Percentiles rank a stretch among this genome's conserved stretches.
Evolutionary conservation across 2,797 vertebrate genomes (phyloP).

Genomic region (Arctocebus calabarensis): DNA sequence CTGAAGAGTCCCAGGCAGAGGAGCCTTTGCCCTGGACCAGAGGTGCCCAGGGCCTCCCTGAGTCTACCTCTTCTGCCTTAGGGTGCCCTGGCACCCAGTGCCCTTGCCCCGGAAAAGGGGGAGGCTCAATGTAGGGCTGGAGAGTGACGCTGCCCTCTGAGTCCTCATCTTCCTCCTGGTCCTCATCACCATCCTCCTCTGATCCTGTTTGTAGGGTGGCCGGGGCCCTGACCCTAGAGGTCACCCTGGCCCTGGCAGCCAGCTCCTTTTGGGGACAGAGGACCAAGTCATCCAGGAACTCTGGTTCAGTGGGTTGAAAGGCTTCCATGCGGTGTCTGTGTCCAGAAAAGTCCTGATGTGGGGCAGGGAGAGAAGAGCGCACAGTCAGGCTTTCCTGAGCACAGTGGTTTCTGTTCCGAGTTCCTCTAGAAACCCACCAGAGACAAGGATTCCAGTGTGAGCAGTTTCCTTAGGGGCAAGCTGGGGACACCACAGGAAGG

Average conservation of each 20-base stretch:
- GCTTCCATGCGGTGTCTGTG: background rate
- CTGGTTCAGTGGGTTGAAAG: conserved; percentile 15
- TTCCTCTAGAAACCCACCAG: background rate
- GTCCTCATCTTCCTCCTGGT: background rate
- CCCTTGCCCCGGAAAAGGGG: conserved; percentile 39
- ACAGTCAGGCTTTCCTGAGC: background rate
- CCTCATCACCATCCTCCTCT: background rate
- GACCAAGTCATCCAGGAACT: conserved; percentile 32
- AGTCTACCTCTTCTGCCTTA: background rate
- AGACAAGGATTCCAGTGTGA: background rate
- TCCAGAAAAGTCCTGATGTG: conserved; percentile 71
- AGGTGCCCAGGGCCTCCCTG: background rate
- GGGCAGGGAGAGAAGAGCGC: conserved; percentile 2
- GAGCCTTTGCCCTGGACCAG: background rate
- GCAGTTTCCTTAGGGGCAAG: background rate
- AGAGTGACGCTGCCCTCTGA: conserved; percentile 17
- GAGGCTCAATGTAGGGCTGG: conserved; percentile 65
- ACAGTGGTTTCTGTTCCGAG: background rate
- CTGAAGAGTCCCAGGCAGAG: conserved; percentile 23
- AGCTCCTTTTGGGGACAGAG: conserved; percentile 60
- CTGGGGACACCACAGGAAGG: background rate
- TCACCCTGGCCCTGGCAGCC: background rate
- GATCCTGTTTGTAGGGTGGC: background rate
- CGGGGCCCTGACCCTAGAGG: background rate
- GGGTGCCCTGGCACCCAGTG: accelerated